A percentile compares a stretch with the other conserved stretches of the same genome.
Conservation (phyloP, 2,888 invertebrate genomes). For the Cantharis nigra region DNA sequence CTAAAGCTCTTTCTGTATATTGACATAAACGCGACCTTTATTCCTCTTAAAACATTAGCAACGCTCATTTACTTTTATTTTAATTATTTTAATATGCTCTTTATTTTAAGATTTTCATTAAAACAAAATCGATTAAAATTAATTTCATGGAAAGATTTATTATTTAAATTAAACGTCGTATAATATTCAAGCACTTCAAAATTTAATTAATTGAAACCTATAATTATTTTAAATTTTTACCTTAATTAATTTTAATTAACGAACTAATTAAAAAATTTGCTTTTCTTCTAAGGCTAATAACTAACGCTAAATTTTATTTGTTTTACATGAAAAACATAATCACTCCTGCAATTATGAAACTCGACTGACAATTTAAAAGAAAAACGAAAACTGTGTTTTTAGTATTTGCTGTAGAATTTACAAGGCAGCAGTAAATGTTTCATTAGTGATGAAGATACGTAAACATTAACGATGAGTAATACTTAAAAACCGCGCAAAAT, state of each 20-base stretch:
- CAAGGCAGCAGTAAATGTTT: constrained; percentile 7
- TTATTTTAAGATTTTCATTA: background rate
- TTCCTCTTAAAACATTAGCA: constrained; percentile 5
- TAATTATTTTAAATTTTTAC: background rate
- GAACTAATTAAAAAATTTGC: background rate
- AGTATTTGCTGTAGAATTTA: background rate
- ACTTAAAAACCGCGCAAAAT: constrained; percentile 19
- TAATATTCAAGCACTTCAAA: background rate
- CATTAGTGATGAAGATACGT: constrained; percentile 14
- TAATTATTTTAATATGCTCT: background rate
- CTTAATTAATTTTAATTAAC: background rate
- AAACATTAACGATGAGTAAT: constrained; percentile 14
- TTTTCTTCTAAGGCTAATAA: background rate
- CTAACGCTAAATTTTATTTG: background rate
- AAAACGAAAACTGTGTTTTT: constrained; percentile 5
- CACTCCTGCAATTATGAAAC: constrained; percentile 7
- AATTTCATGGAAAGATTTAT: background rate
- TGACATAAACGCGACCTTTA: constrained; percentile 30
- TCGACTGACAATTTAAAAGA: constrained; percentile 9
- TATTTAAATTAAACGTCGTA: background rate
- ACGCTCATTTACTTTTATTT: background rate
- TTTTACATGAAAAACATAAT: constrained; percentile 7
- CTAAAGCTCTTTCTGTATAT: constrained; percentile 28
- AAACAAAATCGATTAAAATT: background rate
- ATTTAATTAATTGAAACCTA: background rate